A percentile compares a stretch with the other conserved stretches of the same genome.
phyloP scores from a whole-genome alignment of 2,888 invertebrate species.

The Apodemia duryi region DNA sequence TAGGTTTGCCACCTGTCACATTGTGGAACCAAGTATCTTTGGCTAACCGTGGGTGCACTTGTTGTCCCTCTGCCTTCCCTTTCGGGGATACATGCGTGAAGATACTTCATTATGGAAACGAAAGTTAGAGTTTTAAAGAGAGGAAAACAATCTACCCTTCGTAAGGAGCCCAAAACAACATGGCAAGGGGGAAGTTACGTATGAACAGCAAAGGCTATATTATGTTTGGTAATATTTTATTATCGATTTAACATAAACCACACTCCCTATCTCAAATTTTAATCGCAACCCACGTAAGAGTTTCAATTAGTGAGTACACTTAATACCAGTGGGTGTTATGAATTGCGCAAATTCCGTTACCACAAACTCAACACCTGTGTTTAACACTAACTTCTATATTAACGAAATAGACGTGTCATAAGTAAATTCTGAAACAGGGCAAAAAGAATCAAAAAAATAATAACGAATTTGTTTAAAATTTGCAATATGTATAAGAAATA shows the following conservation, averaged over 20 bases:
- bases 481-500: no score
- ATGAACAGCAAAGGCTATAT: background rate
- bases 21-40: no score
- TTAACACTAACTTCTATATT: background rate
- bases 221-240: background rate
- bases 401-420: background rate
- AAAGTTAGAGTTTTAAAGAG: no score
- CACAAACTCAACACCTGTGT: background rate
- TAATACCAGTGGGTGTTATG: conserved; percentile 9
- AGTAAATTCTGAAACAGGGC: background rate
- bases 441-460: background rate
- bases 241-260: conserved; percentile 3
- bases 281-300: conserved; percentile 11
- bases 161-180: background rate
- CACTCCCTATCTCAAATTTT: background rate
- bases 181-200: background rate
- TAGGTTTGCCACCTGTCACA: no score
- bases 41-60: no score
- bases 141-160: no score
- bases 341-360: conserved; percentile 6
- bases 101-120: no score
- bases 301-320: conserved; percentile 11
- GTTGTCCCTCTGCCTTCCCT: no score
- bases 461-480: no score
- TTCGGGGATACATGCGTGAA: no score